Percentiles rank a stretch among this genome's conserved stretches.
Conservation (phyloP, 2,113 vertebrate genomes). For the Ivindomyrus marchei region DNA sequence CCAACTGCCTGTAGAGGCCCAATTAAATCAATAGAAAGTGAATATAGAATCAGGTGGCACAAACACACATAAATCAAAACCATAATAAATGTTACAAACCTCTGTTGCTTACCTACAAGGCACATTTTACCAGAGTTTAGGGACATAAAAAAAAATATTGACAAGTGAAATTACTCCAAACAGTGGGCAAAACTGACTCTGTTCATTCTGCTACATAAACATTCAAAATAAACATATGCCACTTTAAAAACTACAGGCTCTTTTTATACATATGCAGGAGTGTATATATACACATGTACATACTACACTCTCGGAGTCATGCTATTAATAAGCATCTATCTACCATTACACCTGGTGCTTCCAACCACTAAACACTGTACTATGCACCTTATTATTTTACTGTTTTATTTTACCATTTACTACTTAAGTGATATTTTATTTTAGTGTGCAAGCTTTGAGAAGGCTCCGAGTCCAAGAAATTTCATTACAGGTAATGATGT, state of each 20-base stretch:
- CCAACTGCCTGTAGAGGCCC: background rate
- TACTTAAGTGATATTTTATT: background rate
- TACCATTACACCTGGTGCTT: background rate
- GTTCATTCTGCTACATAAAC: background rate
- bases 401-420: background rate
- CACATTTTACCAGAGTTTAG: background rate
- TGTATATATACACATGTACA: background rate
- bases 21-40: background rate
- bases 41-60: background rate
- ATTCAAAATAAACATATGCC: background rate
- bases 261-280: background rate
- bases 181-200: background rate
- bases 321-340: background rate
- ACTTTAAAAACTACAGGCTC: background rate
- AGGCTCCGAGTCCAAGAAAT: background rate
- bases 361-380: background rate
- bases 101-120: background rate
- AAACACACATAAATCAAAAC: background rate
- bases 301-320: background rate
- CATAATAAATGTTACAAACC: background rate
- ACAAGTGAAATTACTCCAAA: background rate
- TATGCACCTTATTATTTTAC: background rate
- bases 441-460: background rate
- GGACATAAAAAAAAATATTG: background rate
- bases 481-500: background rate